Percentiles rank a stretch among this genome's conserved stretches.
These are phyloP conservation scores for Uropsilus gracilis DNA, from an alignment of 2,113 vertebrate species.

Conservation along the genomic window DNA sequence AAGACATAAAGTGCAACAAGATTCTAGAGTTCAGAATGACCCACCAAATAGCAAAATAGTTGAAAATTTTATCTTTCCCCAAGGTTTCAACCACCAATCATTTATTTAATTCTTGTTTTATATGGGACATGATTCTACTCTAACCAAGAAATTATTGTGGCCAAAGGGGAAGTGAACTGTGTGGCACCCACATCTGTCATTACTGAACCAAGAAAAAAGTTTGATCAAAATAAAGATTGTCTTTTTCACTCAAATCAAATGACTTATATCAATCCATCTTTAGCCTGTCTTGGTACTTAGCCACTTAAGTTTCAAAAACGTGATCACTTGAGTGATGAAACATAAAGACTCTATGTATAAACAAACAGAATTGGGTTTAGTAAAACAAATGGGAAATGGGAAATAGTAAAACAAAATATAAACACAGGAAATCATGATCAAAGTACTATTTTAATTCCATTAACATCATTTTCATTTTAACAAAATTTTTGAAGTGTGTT, in stretches of 20 bases:
- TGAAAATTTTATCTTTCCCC: slow-evolving; percentile 12
- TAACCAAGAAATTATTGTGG: slow-evolving; percentile 27
- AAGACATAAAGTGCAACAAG: slow-evolving; percentile 22
- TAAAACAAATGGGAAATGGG: too few relatives aligned
- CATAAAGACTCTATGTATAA: slow-evolving; percentile 1
- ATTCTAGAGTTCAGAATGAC: not conserved
- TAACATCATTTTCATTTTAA: slow-evolving; percentile 14
- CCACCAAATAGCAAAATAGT: not conserved
- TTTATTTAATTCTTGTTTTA: not conserved
- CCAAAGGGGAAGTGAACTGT: slow-evolving; percentile 35
- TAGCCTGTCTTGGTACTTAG: not conserved
- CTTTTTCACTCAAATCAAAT: slow-evolving; percentile 36
- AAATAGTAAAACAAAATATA: slow-evolving; percentile 36
- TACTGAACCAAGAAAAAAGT: not conserved
- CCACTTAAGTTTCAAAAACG: slow-evolving; percentile 29
- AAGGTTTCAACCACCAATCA: not conserved
- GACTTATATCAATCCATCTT: slow-evolving; percentile 5
- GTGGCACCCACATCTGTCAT: not conserved
- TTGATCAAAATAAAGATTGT: not conserved
- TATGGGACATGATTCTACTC: not conserved
- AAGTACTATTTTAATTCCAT: slow-evolving; percentile 30
- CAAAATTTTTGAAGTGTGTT: not conserved
- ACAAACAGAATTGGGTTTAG: slow-evolving; percentile 33
- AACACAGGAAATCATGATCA: not conserved
- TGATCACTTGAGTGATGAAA: slow-evolving; percentile 40